phyloP scores from a whole-genome alignment of 1,140 invertebrate genomes.

The Ips typographus region DNA sequence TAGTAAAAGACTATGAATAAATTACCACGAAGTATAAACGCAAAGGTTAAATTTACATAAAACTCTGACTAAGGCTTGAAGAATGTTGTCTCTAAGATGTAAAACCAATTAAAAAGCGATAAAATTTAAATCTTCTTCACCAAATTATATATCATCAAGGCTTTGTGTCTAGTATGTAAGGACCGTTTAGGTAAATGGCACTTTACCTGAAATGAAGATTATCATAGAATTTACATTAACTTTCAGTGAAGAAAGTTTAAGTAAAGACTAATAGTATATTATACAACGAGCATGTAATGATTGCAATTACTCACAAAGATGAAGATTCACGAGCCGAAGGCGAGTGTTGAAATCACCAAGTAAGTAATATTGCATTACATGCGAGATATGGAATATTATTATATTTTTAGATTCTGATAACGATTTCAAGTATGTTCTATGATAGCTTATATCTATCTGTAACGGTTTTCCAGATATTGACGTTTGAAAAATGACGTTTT shows the following conservation, averaged over 20 bases:
- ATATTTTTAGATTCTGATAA: no score
- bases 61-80: conserved; percentile 21
- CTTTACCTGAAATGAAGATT: background rate
- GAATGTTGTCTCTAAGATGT: conserved; percentile 25
- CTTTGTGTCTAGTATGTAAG: conserved; percentile 12
- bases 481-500: no score
- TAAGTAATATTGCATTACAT: no score
- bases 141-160: conserved; percentile 29
- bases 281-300: no score
- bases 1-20: conserved; percentile 26
- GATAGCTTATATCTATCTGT: no score
- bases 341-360: no score
- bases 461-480: no score
- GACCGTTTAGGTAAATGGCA: conserved; percentile 8
- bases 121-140: conserved; percentile 21
- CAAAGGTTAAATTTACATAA: conserved; percentile 29
- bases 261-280: no score
- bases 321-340: no score
- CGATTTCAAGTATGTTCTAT: no score
- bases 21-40: conserved; percentile 16
- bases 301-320: no score
- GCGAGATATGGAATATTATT: no score
- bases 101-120: conserved; percentile 30
- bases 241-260: background rate
- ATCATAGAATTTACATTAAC: background rate